Percentiles rank a stretch among this genome's conserved stretches.
Conservation (phyloP, 2,888 invertebrate species). For the Trisateles emortualis region DNA sequence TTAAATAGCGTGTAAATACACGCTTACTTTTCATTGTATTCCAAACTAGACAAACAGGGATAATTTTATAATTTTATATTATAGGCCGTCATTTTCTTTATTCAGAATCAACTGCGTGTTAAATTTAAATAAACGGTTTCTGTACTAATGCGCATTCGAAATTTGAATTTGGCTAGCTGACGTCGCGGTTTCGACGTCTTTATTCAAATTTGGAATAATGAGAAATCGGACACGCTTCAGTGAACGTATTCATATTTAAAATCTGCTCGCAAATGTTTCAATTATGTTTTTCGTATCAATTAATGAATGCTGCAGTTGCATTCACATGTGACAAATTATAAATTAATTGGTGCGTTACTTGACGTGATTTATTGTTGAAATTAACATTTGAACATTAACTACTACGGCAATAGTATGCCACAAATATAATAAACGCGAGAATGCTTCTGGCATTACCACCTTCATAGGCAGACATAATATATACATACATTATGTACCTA, state of each 20-base stretch:
- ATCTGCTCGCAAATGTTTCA: constrained; percentile 54
- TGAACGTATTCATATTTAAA: constrained; percentile 74
- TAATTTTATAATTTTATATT: constrained; percentile 71
- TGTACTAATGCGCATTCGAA: constrained; percentile 63
- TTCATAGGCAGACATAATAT: too few species aligned
- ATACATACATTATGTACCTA: too few species aligned
- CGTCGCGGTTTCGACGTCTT: constrained; percentile 81
- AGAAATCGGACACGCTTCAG: constrained; percentile 71
- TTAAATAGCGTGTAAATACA: constrained; percentile 83
- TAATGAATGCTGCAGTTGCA: constrained; percentile 54
- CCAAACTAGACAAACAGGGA: constrained; percentile 68
- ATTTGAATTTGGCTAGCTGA: constrained; percentile 76
- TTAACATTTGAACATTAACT: background rate
- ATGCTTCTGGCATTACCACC: too few species aligned
- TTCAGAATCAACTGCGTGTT: constrained; percentile 83
- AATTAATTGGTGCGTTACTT: constrained; percentile 35
- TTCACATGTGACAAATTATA: constrained; percentile 35
- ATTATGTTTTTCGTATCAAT: constrained; percentile 54
- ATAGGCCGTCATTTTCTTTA: constrained; percentile 64
- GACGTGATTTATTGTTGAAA: constrained; percentile 36
- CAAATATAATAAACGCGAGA: too few species aligned
- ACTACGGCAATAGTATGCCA: too few species aligned
- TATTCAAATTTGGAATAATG: constrained; percentile 78
- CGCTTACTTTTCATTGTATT: constrained; percentile 61
- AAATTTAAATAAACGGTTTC: constrained; percentile 83